phyloP scores from a whole-genome alignment of 2,797 vertebrate genomes.

The Dendrocincla tyrannina region DNA sequence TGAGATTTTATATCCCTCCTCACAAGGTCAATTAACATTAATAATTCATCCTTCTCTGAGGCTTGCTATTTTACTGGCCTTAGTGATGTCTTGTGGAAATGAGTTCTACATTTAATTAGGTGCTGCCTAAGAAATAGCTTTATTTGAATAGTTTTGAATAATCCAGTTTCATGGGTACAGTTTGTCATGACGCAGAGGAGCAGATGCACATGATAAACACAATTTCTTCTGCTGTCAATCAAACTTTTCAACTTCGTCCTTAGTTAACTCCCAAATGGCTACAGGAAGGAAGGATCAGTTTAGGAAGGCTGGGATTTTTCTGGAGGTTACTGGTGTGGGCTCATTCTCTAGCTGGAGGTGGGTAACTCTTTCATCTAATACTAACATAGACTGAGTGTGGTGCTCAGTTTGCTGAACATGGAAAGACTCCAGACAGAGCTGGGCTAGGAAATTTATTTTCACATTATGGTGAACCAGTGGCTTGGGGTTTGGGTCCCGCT shows the following conservation, averaged over 20 bases:
- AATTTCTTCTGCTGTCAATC: conserved; percentile 15
- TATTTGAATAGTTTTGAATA: not conserved
- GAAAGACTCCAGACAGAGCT: not conserved
- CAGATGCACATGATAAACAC: conserved; percentile 37
- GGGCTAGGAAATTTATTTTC: not conserved
- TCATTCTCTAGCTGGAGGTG: not conserved
- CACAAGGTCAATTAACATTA: conserved; percentile 56
- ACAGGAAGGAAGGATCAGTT: not conserved
- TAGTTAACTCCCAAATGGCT: not conserved
- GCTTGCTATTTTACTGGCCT: conserved; percentile 24
- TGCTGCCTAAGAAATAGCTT: conserved; percentile 12
- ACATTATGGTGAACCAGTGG: not conserved
- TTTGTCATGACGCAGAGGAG: conserved; percentile 11
- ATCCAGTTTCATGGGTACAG: not conserved
- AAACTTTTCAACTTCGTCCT: not conserved
- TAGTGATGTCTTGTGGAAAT: not conserved
- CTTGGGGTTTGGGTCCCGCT: not conserved
- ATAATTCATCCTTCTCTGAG: conserved; percentile 48
- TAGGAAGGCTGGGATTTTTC: not conserved
- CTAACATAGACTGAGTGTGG: not conserved
- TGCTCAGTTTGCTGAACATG: accelerated
- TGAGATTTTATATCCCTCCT: conserved; percentile 15
- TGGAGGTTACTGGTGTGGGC: not conserved
- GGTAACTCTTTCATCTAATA: not conserved
- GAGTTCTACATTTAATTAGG: conserved; percentile 38